Evolutionary conservation across 2,797 vertebrate species (phyloP).

Genomic region (Acipenser ruthenus): DNA sequence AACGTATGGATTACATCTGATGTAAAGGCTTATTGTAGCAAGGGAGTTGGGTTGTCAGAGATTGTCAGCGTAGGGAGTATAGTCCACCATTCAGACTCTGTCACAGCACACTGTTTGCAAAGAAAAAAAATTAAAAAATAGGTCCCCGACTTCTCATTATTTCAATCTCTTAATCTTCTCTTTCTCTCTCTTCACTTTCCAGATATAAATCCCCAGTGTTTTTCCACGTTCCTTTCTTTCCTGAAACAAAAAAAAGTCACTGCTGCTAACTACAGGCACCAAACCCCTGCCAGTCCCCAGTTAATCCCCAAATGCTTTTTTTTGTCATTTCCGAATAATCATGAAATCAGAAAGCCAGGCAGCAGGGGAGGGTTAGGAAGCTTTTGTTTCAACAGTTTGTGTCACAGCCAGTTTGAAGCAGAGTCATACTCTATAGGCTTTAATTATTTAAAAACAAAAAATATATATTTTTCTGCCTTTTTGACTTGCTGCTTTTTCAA

Average conservation of each 20-base stretch:
- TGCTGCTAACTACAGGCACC: slow-evolving; percentile 42
- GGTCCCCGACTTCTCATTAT: neutral
- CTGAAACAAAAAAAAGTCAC: slow-evolving; percentile 47
- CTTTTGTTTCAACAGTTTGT: slow-evolving; percentile 26
- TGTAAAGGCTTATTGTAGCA: slow-evolving; percentile 30
- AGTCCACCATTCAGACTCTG: slow-evolving; percentile 51
- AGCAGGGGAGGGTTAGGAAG: slow-evolving; percentile 23
- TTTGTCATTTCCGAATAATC: slow-evolving; percentile 18
- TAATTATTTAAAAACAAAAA: slow-evolving; percentile 15
- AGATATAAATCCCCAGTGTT: slow-evolving; percentile 41
- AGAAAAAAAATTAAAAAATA: slow-evolving; percentile 23
- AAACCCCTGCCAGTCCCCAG: slow-evolving; percentile 37
- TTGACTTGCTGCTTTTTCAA: slow-evolving; percentile 4
- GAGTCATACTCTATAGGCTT: slow-evolving; percentile 16
- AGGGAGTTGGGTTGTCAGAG: slow-evolving; percentile 40
- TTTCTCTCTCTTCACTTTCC: slow-evolving; percentile 35
- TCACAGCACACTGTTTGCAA: slow-evolving; percentile 17
- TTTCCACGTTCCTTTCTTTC: slow-evolving; percentile 38
- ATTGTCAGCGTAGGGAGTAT: slow-evolving; percentile 37
- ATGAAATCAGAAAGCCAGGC: slow-evolving; percentile 18
- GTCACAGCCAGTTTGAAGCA: slow-evolving; percentile 16
- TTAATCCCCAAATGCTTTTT: slow-evolving; percentile 48
- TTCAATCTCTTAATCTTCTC: slow-evolving; percentile 27
- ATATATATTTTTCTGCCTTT: neutral
- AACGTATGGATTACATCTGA: slow-evolving; percentile 47